Base-by-base conservation (phyloP, 1,140 invertebrate genomes). In the Zaprionus capensis region DNA sequence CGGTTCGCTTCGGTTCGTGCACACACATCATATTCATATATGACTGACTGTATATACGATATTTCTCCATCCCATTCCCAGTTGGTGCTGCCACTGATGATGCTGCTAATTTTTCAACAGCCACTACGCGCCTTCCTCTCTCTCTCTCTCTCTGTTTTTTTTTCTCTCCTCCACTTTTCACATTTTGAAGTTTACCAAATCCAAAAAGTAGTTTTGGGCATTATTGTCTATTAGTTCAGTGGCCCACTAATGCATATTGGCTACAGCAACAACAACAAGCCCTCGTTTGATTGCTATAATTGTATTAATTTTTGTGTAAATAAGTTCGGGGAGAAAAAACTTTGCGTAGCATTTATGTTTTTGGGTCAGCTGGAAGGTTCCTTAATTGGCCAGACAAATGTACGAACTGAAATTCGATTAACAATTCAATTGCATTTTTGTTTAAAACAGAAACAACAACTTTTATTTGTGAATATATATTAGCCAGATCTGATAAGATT, bases 241-340 rank as follows among this genome's bases (percentile, higher is more conserved):
- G 84, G 84, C 85, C 84, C 84, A 87, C 80, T 87, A 87, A 87
- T 88, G 85, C 83, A 79, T 74, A 85, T 85, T 46, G 41, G 41
- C 41, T 20, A 51, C 46, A 20, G 31, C 14, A 58, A 34, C 38
- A 59, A 31, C 36, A 63, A 44, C 64, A 56, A 68, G 57, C 58
- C 56, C 55, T 61, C 41, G 53, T 74, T 78, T 82, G 84, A 88
- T 87, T 87, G 81, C 84, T 78, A 65, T 84, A 87, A 87, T 88
- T 87, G 84, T 87, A 84, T 87, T 81, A 84, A 83, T 83, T 88
- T 87, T 76, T 70, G 67, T 77, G 53, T 76, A 74, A 82, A 87
- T 88, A 88, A 75, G 31, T 34, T 34, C 31, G 31, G 11, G 11
- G 20, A 41, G 34, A 57, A 53, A 64, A 57, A 28, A 62, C 38